Evolutionary conservation across 92 coral and sea anemone genomes (phyloP).

Genomic region (Epizoanthus illoricatus): DNA sequence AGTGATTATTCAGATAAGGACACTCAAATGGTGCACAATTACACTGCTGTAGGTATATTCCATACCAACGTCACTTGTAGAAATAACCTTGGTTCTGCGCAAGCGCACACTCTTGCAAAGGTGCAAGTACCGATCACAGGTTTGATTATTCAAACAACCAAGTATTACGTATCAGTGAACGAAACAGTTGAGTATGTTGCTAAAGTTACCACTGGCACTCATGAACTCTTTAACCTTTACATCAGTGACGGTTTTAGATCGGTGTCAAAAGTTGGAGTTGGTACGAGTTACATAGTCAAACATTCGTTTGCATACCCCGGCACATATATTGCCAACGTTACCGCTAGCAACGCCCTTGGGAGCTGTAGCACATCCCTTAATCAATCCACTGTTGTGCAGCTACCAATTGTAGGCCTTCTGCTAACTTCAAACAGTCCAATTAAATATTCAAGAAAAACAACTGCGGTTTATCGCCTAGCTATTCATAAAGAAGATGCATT

Average conservation of each 20-base stretch:
- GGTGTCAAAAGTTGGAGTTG: conserved; percentile 5
- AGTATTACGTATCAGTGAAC: conserved; percentile 9
- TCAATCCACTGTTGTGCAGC: conserved; percentile 55
- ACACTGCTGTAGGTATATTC: conserved; percentile 47
- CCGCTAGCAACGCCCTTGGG: conserved; percentile 50
- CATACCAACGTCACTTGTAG: conserved; percentile 57
- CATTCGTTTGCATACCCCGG: conserved; percentile 47
- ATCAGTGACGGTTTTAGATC: conserved; percentile 36
- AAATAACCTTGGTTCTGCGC: conserved; percentile 49
- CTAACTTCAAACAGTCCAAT: conserved; percentile 39
- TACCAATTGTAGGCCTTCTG: conserved; percentile 33
- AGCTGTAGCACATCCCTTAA: background rate
- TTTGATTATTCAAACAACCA: conserved; percentile 36
- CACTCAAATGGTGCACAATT: conserved; percentile 44
- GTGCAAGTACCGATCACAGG: conserved; percentile 51
- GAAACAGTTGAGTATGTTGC: conserved; percentile 37
- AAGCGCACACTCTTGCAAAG: conserved; percentile 39
- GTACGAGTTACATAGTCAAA: conserved; percentile 27
- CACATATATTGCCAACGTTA: conserved; percentile 29
- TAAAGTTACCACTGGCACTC: conserved; percentile 51
- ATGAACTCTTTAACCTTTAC: conserved; percentile 29
- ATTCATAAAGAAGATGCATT: background rate
- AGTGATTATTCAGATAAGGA: conserved; percentile 51
- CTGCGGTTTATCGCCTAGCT: conserved; percentile 14
- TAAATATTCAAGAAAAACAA: background rate